Evolutionary conservation across 1,140 invertebrate species (phyloP).

Genomic region (Asobara japonica): DNA sequence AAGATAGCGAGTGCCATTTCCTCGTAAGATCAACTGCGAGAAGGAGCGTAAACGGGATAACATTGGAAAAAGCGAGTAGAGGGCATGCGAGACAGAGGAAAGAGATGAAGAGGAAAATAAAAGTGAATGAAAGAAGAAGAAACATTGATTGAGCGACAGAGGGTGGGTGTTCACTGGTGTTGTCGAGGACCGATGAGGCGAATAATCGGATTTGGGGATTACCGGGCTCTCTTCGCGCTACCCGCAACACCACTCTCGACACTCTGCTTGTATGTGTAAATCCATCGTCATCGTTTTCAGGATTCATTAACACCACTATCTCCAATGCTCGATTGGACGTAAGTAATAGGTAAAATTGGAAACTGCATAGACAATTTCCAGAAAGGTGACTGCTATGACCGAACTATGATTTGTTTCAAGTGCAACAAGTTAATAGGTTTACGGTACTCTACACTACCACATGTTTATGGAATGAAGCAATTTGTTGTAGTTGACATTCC

Average conservation of each 20-base stretch:
- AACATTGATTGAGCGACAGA: conserved; percentile 50
- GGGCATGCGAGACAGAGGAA: not conserved
- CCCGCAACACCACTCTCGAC: conserved; percentile 33
- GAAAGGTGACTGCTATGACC: too few relatives aligned
- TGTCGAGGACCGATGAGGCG: conserved; percentile 61
- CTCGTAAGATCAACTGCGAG: not conserved
- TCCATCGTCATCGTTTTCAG: conserved; percentile 43
- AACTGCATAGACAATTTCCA: conserved; percentile 4
- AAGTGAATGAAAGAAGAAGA: conserved; percentile 43
- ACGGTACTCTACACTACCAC: too few relatives aligned
- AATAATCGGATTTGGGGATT: conserved; percentile 65
- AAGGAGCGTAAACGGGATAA: not conserved
- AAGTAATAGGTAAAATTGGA: not conserved
- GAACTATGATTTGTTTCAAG: too few relatives aligned
- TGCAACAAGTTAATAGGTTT: too few relatives aligned
- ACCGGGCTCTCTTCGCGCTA: conserved; percentile 46
- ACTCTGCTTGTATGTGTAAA: conserved; percentile 22
- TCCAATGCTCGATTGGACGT: conserved; percentile 12
- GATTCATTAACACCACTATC: conserved; percentile 42
- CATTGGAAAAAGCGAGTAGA: not conserved
- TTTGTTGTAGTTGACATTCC: too few relatives aligned
- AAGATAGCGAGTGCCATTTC: not conserved
- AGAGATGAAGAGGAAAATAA: too few relatives aligned
- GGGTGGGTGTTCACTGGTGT: conserved; percentile 51
- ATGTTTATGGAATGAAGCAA: too few relatives aligned